Evolutionary conservation across 2,888 invertebrate species (phyloP).

Genomic region (Harpagoxenus sublaevis): DNA sequence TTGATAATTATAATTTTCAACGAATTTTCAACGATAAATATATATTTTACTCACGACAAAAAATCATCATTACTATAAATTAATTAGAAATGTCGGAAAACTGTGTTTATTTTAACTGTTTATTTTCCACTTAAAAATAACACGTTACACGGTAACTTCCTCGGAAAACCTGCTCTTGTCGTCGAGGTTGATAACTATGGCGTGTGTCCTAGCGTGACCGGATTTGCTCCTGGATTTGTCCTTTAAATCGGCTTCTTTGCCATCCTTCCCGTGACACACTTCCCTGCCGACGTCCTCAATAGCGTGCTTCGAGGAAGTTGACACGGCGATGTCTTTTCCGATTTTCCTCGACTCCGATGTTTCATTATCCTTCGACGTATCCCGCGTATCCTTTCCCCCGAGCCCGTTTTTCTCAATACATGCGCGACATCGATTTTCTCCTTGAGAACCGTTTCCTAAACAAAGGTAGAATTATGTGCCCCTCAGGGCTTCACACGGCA

Average conservation of each 20-base stretch:
- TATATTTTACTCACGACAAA: not conserved
- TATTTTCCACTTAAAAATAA: constrained; percentile 18
- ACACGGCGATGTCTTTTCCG: constrained; percentile 67
- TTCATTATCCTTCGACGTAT: constrained; percentile 55
- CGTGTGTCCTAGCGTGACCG: constrained; percentile 91
- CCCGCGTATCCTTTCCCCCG: constrained; percentile 52
- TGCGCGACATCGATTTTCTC: constrained; percentile 61
- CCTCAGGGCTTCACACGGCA: not conserved
- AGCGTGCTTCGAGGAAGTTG: constrained; percentile 63
- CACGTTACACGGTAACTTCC: constrained; percentile 91
- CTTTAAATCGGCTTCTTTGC: constrained; percentile 84
- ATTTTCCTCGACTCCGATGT: constrained; percentile 24
- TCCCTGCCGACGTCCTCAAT: constrained; percentile 68
- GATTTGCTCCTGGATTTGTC: constrained; percentile 85
- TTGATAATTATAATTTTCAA: not conserved
- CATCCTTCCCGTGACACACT: constrained; percentile 80
- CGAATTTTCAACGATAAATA: not conserved
- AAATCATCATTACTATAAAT: not conserved
- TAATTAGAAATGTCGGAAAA: constrained; percentile 3
- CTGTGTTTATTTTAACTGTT: not conserved
- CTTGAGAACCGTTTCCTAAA: constrained; percentile 74
- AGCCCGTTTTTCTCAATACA: constrained; percentile 70
- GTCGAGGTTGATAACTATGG: constrained; percentile 93
- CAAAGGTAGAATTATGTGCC: constrained; percentile 32
- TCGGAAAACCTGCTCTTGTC: constrained; percentile 94